phyloP scores from a whole-genome alignment of 2,888 invertebrate species.

The Drosophila leonis region DNA sequence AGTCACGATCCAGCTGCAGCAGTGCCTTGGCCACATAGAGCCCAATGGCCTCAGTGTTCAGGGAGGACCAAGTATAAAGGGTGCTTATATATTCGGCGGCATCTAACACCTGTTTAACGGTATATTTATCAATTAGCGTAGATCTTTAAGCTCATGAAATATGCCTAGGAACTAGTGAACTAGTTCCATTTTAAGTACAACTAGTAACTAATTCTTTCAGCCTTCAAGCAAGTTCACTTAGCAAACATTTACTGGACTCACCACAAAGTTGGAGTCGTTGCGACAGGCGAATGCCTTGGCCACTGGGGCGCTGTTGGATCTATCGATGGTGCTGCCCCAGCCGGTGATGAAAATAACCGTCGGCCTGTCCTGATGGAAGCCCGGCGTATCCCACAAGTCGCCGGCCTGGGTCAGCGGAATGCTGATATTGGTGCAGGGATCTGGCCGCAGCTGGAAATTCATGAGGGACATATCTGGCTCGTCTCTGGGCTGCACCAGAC shows the following conservation, averaged over 20 bases:
- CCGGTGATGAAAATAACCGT: slow-evolving; percentile 19
- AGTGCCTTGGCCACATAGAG: slow-evolving; percentile 20
- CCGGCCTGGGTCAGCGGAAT: slow-evolving; percentile 9
- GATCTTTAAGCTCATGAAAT: not conserved
- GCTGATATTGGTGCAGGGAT: slow-evolving; percentile 11
- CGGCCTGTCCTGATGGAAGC: slow-evolving; percentile 9
- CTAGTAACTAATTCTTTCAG: not conserved
- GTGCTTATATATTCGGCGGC: slow-evolving; percentile 5
- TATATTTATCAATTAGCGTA: not conserved
- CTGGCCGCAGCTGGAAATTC: slow-evolving; percentile 16
- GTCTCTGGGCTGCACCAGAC: slow-evolving; percentile 8
- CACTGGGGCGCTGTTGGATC: slow-evolving; percentile 11
- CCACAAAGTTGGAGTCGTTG: slow-evolving; percentile 20
- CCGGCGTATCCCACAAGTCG: slow-evolving; percentile 10
- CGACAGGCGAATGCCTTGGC: slow-evolving; percentile 20
- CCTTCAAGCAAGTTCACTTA: not conserved
- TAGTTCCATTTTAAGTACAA: not conserved
- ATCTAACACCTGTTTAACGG: slow-evolving; percentile 7
- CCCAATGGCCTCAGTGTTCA: slow-evolving; percentile 17
- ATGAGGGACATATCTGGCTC: slow-evolving; percentile 10
- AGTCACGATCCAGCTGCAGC: slow-evolving; percentile 13
- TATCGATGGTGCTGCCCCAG: slow-evolving; percentile 2
- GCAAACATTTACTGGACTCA: slow-evolving; percentile 1
- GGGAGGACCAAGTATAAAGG: slow-evolving; percentile 12
- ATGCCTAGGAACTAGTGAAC: not conserved